Base-by-base conservation (phyloP, 2,797 vertebrate species). In the Chloroceryle amazona region DNA sequence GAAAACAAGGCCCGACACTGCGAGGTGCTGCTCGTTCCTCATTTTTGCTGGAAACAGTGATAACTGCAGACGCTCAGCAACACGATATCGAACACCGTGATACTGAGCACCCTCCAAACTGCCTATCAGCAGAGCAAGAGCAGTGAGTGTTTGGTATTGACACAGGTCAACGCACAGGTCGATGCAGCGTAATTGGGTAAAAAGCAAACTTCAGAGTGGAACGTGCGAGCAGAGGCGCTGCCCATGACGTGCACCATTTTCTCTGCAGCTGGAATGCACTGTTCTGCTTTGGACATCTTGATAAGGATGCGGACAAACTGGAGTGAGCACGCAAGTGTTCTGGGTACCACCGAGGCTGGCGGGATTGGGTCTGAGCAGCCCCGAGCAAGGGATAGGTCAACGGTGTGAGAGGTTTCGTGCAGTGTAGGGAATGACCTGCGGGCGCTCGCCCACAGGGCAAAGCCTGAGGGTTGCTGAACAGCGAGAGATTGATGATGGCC, bases 151-250 rank as follows among this genome's bases (percentile, higher is more conserved):
- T 73, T 13, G 66, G 19, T 3, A 5, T 8, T 1, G 49, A 2
- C 11, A n/a, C 10, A 5, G 22, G 26, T 72, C 12, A 3, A 44
- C 52, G 18, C 7, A 20, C 10, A 4, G 33, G 21, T 65, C 15
- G 3, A 44, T 65, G 18, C 6, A 0, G 0, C 0, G 0, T 7
- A 1, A 7, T 4, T n/a, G 83, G 13, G 74, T 19, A 46, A 89
- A 65, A 62, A 54, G 5, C 66, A 52, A 81, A 61, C 31, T 13
- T 9, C 6, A 5, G 44, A 6, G 20, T 1, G 49, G 13, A 6
- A 26, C 0, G 6, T 7, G 67, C 0, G 23, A 84, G 58, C 66
- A 12, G 49, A 8, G 3, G 13, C 0, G 31, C 86, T 52, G 81
- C 74, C 51, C 3, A 0, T 0, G 5, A 20, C 74, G 13, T 0